A percentile compares a stretch with the other conserved stretches of the same genome.
These are phyloP conservation scores for Poecilobothrus nobilitatus DNA, from an alignment of 2,888 invertebrate species.

Conservation along the genomic window DNA sequence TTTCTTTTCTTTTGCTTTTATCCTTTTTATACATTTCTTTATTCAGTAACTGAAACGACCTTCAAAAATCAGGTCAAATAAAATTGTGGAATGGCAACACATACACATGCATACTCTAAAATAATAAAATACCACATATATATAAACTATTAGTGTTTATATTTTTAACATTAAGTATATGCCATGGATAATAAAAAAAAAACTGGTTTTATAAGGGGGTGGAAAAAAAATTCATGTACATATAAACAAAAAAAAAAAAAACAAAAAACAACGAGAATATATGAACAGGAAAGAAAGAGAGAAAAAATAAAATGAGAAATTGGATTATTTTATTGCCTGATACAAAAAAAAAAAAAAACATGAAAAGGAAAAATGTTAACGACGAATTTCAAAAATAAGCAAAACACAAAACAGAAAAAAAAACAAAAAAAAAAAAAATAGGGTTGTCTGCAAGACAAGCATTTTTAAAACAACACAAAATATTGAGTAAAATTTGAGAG, in stretches of 20 bases:
- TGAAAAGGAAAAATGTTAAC: no score
- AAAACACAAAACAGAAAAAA: no score
- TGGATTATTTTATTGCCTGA: neutral
- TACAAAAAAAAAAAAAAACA: neutral
- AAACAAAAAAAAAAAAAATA: neutral
- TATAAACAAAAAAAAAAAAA: no score
- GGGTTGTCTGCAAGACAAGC: neutral
- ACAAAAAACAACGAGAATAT: no score
- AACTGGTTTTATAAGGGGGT: no score
- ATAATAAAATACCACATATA: neutral
- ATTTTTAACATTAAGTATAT: no score
- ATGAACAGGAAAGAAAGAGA: no score
- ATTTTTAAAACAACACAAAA: neutral
- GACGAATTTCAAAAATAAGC: no score
- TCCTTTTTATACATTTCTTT: neutral
- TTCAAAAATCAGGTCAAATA: slow-evolving; percentile 6
- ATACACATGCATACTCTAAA: neutral
- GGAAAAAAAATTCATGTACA: no score
- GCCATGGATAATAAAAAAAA: no score
- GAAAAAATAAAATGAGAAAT: neutral
- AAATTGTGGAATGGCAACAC: neutral
- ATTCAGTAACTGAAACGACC: slow-evolving; percentile 1
- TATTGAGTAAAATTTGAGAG: no score
- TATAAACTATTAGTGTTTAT: neutral
- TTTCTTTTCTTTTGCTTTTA: no score